Base-by-base conservation (phyloP, 2,888 invertebrate genomes). In the Parascotia fuliginaria region DNA sequence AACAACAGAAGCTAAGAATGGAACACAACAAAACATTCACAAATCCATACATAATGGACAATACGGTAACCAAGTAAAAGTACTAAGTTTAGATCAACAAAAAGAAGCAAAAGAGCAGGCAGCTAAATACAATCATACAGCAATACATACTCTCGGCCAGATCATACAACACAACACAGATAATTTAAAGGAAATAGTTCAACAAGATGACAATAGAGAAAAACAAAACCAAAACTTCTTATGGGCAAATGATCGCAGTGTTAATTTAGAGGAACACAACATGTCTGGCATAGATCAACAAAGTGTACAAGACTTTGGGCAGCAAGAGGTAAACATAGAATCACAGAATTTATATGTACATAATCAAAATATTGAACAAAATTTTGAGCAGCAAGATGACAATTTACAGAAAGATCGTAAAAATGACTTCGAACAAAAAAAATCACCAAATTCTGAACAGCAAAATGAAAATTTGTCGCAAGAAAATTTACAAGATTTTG, bases 321-420 rank as follows among this genome's bases (percentile, higher is more conserved):
- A 45, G 11, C 29, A 60, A 0, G 60, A 58, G 2, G 28, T 34
- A 42, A 34, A 33, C n/a, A 15, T 39, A 27, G 39, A 42, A 16
- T 38, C 42, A 54, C 40, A 56, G 41, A 41, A 43, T 27, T 9
- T 47, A 38, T 32, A 62, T 53, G 54, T 49, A 28, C 53, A 65
- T 44, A 47, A 46, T 13, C 45, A 57, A 39, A 55, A 51, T 19
- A 55, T 41, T n/a, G 2, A 33, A 6, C 31, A 49, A 15, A 41
- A 43, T 13, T 46, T 47, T 24, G 15, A 15, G 2, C 33, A 40
- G 19, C 19, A 19, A 19, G 5, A 19, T 19, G 19, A 19, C 2
- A 19, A 19, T 5, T 5, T 19, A 2, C 3, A 34, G 40, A n/a
- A n/a, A n/a, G n/a, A 47, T 40, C 46, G 49, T 34, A 40, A 39